phyloP scores from a whole-genome alignment of 2,888 invertebrate genomes.

The Hypomecis punctinalis region DNA sequence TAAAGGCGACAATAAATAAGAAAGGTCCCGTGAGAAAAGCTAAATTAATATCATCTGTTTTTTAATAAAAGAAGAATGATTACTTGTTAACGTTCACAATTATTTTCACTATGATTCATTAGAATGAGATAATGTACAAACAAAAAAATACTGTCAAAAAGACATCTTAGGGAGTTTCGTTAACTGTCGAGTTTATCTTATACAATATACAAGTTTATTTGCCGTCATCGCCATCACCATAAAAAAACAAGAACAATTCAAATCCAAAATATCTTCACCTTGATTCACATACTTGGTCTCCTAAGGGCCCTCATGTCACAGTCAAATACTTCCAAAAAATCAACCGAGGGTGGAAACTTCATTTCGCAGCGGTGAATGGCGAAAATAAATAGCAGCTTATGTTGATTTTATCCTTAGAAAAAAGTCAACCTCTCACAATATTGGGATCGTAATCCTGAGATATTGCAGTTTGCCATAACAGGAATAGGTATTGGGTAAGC shows the following conservation, averaged over 20 bases:
- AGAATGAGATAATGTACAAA: too few relatives aligned
- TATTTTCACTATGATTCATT: too few relatives aligned
- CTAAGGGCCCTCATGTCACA: constrained; percentile 1
- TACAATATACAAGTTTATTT: too few relatives aligned
- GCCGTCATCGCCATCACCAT: too few relatives aligned
- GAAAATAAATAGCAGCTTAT: constrained; percentile 71
- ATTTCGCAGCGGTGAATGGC: constrained; percentile 53
- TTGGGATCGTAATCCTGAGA: constrained; percentile 77
- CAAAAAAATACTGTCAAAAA: not conserved
- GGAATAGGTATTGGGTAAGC: constrained; percentile 6
- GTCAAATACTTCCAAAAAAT: constrained; percentile 3
- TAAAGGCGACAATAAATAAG: too few relatives aligned
- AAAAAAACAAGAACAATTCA: not conserved
- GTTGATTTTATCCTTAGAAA: constrained; percentile 66
- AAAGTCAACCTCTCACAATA: constrained; percentile 72
- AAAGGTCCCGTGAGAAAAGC: too few relatives aligned
- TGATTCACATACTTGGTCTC: not conserved
- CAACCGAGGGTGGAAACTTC: constrained; percentile 47
- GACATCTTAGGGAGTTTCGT: not conserved
- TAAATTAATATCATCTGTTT: too few relatives aligned
- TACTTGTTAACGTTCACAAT: too few relatives aligned
- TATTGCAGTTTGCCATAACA: constrained; percentile 71
- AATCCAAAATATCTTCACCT: not conserved
- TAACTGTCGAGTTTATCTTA: too few relatives aligned
- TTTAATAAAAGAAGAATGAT: too few relatives aligned